These are phyloP conservation scores for Coregonus ussuriensis DNA, from an alignment of 2,797 vertebrate genomes.

Conservation along the genomic window DNA sequence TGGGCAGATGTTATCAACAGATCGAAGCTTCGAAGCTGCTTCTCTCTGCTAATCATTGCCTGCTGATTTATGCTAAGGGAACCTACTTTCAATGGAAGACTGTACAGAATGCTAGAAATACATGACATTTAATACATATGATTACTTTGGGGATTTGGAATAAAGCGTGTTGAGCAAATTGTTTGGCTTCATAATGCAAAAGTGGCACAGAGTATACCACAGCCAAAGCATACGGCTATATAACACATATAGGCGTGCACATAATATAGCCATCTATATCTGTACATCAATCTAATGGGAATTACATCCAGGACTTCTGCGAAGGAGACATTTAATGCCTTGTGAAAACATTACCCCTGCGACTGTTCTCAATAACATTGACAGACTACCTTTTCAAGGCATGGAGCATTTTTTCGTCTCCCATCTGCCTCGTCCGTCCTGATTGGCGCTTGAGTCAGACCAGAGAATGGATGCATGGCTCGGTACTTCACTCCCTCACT, in stretches of 20 bases:
- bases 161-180: not conserved
- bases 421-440: slow-evolving; percentile 70
- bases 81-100: not conserved
- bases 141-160: not conserved
- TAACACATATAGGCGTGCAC: not conserved
- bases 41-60: not conserved
- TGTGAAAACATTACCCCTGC: slow-evolving; percentile 78
- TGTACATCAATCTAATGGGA: slow-evolving; percentile 64
- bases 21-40: not conserved
- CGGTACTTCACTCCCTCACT: slow-evolving; percentile 40
- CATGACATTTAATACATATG: too few species aligned
- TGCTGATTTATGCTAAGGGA: not conserved
- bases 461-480: slow-evolving; percentile 53
- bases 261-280: not conserved
- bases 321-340: slow-evolving; percentile 79
- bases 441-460: slow-evolving; percentile 71
- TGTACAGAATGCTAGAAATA: not conserved
- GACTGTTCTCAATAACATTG: slow-evolving; percentile 76
- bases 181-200: not conserved
- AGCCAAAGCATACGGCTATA: not conserved
- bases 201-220: not conserved
- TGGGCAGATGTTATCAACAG: not conserved
- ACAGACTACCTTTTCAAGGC: slow-evolving; percentile 76
- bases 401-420: slow-evolving; percentile 69
- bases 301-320: slow-evolving; percentile 72